A percentile compares a stretch with the other conserved stretches of the same genome.
phyloP scores from a whole-genome alignment of 2,888 invertebrate genomes.

The Thumatha senex region DNA sequence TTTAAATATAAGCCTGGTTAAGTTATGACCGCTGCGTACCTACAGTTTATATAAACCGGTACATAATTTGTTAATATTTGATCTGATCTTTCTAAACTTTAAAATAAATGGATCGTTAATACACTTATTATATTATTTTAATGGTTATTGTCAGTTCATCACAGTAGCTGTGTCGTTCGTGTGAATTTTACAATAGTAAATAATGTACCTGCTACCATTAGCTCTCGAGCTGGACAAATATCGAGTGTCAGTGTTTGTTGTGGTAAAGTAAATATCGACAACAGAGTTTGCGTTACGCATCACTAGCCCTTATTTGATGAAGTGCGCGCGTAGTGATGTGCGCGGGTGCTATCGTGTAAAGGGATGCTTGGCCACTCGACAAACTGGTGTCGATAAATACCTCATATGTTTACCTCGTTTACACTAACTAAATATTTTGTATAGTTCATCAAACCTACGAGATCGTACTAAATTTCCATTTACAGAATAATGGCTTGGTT shows the following conservation, averaged over 20 bases:
- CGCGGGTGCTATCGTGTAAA: conserved; percentile 69
- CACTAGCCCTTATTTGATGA: conserved; percentile 77
- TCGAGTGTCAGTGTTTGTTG: conserved; percentile 75
- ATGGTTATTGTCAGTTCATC: conserved; percentile 55
- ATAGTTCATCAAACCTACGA: conserved; percentile 41
- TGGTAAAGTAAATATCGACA: conserved; percentile 77
- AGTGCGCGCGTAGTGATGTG: conserved; percentile 52
- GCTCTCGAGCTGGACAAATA: conserved; percentile 75
- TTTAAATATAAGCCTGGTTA: conserved; percentile 61
- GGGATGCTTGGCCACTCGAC: conserved; percentile 69
- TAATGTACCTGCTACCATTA: conserved; percentile 70
- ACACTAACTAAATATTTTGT: conserved; percentile 66
- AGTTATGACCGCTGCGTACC: conserved; percentile 54
- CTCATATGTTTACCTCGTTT: conserved; percentile 63
- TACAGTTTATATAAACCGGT: conserved; percentile 42
- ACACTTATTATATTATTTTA: conserved; percentile 33
- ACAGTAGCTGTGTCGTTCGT: conserved; percentile 67
- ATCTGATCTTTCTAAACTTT: conserved; percentile 35
- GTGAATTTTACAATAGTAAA: conserved; percentile 66
- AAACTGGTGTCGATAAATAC: conserved; percentile 73
- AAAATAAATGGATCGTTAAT: conserved; percentile 29
- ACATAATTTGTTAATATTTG: conserved; percentile 40
- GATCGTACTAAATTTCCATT: conserved; percentile 31
- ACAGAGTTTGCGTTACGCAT: conserved; percentile 81
- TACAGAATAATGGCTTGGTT: conserved; percentile 6